Evolutionary conservation across 2,888 invertebrate genomes (phyloP).

Genomic region (Stenotaenia linearis): DNA sequence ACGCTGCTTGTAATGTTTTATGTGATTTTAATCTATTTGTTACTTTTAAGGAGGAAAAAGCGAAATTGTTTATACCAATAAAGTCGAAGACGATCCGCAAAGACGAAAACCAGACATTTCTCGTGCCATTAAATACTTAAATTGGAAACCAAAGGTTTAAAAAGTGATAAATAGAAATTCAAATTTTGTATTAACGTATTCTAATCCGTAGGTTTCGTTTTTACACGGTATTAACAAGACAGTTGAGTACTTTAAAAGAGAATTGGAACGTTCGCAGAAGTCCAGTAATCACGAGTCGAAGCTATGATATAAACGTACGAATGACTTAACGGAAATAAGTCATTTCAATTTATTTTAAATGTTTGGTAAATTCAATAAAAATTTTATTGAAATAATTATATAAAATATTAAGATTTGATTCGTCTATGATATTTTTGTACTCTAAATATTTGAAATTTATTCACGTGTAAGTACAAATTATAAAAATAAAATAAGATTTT

Average conservation of each 20-base stretch:
- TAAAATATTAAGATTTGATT: neutral
- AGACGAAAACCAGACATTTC: constrained; percentile 88
- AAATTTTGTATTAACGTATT: constrained; percentile 22
- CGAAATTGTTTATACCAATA: constrained; percentile 71
- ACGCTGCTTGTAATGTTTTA: neutral
- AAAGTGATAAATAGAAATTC: neutral
- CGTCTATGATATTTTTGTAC: neutral
- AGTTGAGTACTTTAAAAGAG: constrained; percentile 87
- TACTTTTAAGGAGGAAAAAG: constrained; percentile 70
- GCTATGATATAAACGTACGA: too few species aligned
- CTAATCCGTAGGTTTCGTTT: constrained; percentile 61
- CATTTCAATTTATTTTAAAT: neutral
- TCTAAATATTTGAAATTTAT: too few species aligned
- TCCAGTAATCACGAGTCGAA: constrained; percentile 52
- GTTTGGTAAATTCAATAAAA: neutral
- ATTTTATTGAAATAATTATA: neutral
- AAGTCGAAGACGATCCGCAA: constrained; percentile 95
- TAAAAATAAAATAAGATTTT: too few species aligned
- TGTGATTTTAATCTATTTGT: constrained; percentile 27
- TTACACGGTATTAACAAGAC: constrained; percentile 83
- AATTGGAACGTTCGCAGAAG: constrained; percentile 58
- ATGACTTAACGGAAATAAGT: neutral
- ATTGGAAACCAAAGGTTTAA: constrained; percentile 84
- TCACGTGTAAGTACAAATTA: too few species aligned
- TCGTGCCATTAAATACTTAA: constrained; percentile 72